Evolutionary conservation across 1,140 invertebrate species (phyloP).

Genomic region (Halictus rubicundus): DNA sequence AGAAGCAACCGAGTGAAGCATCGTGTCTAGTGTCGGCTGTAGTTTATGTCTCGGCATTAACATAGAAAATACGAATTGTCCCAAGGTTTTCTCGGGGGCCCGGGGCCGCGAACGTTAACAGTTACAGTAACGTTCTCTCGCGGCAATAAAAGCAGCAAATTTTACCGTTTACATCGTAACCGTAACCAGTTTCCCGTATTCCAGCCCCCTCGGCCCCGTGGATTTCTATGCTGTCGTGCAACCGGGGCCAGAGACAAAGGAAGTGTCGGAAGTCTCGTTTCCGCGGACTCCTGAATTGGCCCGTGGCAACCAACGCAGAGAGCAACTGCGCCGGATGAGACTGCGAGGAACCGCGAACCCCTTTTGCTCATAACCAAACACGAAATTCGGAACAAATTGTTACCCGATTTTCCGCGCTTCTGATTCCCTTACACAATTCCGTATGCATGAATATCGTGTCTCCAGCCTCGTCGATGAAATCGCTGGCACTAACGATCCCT

Average conservation of each 20-base stretch:
- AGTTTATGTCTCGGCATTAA: conserved; percentile 73
- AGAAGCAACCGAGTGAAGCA: conserved; percentile 52
- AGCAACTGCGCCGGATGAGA: conserved; percentile 9
- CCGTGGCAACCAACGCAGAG: background rate
- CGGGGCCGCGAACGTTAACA: conserved; percentile 30
- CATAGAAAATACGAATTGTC: conserved; percentile 71
- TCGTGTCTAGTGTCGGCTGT: conserved; percentile 58
- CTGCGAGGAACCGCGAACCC: background rate
- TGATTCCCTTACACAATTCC: no score
- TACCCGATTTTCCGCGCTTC: background rate
- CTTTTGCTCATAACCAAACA: conserved; percentile 6
- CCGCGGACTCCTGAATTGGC: conserved; percentile 18
- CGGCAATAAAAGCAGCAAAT: conserved; percentile 62
- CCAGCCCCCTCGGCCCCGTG: background rate
- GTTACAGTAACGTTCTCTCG: conserved; percentile 52
- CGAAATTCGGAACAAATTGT: conserved; percentile 21
- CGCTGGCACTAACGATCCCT: no score
- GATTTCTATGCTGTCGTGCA: background rate
- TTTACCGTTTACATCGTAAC: conserved; percentile 49
- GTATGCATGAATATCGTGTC: no score
- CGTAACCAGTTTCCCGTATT: conserved; percentile 13
- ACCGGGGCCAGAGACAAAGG: conserved; percentile 7
- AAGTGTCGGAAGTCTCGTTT: conserved; percentile 33
- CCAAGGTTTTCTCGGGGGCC: conserved; percentile 8
- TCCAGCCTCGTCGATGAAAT: no score